These are phyloP conservation scores for human DNA, from an alignment of 2,113 vertebrate species.

Conservation along the genomic window DNA sequence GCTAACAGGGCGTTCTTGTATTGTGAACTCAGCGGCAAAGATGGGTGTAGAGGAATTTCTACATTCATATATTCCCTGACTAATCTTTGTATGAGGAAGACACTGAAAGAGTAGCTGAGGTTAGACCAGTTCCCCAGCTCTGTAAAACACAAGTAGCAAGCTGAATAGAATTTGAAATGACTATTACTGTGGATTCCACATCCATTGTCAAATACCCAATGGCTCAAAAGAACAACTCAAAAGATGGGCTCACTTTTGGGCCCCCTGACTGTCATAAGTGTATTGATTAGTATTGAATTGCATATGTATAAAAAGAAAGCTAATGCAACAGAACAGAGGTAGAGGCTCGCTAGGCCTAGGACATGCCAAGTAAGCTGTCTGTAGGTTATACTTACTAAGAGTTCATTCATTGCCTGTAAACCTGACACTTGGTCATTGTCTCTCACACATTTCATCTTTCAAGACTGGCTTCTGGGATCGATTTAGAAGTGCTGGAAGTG, in stretches of 20 bases:
- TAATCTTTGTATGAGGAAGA: background rate
- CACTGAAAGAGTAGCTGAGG: background rate
- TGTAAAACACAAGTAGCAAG: background rate
- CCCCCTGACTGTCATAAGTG: background rate
- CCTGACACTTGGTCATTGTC: background rate
- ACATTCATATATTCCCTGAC: background rate
- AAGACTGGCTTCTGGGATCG: background rate
- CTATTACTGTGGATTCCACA: background rate
- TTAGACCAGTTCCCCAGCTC: conserved; percentile 10
- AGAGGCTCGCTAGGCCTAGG: background rate
- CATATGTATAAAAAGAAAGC: background rate
- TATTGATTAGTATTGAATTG: background rate
- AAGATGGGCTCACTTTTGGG: background rate
- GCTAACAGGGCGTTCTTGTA: background rate
- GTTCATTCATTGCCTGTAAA: background rate
- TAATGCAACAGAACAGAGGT: background rate
- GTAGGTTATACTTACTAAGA: background rate
- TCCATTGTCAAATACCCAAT: background rate
- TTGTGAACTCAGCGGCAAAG: background rate
- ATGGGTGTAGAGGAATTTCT: background rate
- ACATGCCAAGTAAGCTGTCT: background rate
- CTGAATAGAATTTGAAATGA: background rate
- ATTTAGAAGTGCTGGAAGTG: background rate
- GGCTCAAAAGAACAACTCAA: conserved; percentile 7
- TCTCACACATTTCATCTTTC: background rate